Conservation (phyloP, 2,797 vertebrate species). For the Synanceia verrucosa region DNA sequence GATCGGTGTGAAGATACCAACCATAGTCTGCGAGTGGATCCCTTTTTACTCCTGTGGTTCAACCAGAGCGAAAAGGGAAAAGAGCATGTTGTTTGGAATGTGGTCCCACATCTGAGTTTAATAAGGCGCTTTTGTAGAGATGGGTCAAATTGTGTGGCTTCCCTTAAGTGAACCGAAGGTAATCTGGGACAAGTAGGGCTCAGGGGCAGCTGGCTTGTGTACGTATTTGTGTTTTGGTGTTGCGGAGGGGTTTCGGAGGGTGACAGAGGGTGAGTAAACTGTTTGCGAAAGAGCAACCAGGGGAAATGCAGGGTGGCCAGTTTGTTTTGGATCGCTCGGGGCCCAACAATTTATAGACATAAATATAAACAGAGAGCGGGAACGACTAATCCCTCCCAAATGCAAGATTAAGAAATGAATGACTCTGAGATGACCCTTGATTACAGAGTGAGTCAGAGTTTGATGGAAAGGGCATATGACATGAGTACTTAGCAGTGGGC, state of each 20-base stretch:
- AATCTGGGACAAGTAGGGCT: conserved; percentile 64
- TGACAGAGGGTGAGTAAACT: conserved; percentile 72
- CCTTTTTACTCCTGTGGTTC: conserved; percentile 55
- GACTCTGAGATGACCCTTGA: conserved; percentile 71
- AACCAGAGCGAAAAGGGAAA: conserved; percentile 68
- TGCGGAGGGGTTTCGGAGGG: conserved; percentile 28
- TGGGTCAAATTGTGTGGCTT: conserved; percentile 73
- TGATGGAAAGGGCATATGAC: conserved; percentile 65
- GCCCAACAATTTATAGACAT: conserved; percentile 75
- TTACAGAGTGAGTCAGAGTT: conserved; percentile 64
- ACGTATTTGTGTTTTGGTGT: conserved; percentile 45
- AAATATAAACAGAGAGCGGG: conserved; percentile 76
- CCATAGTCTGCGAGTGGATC: conserved; percentile 47
- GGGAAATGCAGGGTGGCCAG: conserved; percentile 63
- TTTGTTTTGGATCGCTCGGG: conserved; percentile 75
- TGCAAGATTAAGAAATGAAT: conserved; percentile 71
- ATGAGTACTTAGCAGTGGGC: conserved; percentile 51
- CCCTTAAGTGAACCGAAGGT: conserved; percentile 74
- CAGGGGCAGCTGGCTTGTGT: conserved; percentile 49
- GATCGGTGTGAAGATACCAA: conserved; percentile 66
- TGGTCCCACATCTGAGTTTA: conserved; percentile 74
- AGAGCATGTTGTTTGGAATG: conserved; percentile 64
- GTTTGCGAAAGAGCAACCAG: conserved; percentile 56
- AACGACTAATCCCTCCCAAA: conserved; percentile 71
- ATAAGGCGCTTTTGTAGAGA: conserved; percentile 67